These are phyloP conservation scores for Aradophagus sp. DNA, from an alignment of 1,140 invertebrate genomes.

Conservation along the genomic window DNA sequence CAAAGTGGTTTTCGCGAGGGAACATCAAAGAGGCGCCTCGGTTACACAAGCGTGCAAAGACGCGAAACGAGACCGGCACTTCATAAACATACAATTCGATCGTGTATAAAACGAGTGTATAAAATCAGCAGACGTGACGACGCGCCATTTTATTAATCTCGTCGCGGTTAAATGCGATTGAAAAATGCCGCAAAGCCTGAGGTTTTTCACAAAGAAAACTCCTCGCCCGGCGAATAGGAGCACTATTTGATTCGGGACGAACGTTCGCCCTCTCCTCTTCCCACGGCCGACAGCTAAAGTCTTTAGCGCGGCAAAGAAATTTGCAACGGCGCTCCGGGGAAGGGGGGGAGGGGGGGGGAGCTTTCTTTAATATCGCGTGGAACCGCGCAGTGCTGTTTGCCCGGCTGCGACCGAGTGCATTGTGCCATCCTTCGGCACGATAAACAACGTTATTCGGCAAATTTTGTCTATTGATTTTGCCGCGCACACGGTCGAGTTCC, in stretches of 20 bases:
- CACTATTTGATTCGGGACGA: slow-evolving; percentile 21
- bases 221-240: slow-evolving; percentile 23
- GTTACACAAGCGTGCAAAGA: slow-evolving; percentile 36
- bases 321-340: slow-evolving; percentile 9
- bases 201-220: slow-evolving; percentile 45
- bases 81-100: slow-evolving; percentile 45
- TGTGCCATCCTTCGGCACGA: slow-evolving; percentile 13
- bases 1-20: slow-evolving; percentile 28
- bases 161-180: slow-evolving; percentile 47
- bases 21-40: slow-evolving; percentile 44
- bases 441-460: slow-evolving; percentile 36
- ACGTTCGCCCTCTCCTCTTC: slow-evolving; percentile 5
- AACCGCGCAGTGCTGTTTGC: slow-evolving; percentile 6
- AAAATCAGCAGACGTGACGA: slow-evolving; percentile 38
- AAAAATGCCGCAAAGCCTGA: slow-evolving; percentile 37
- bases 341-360: too few relatives aligned
- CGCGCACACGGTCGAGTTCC: slow-evolving; percentile 11
- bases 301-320: slow-evolving; percentile 24
- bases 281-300: slow-evolving; percentile 11
- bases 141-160: slow-evolving; percentile 47
- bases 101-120: slow-evolving; percentile 36
- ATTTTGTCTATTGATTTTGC: slow-evolving; percentile 35
- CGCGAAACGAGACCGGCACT: slow-evolving; percentile 19
- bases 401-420: slow-evolving; percentile 20
- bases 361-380: slow-evolving; percentile 13